Evolutionary conservation across 1,140 invertebrate genomes (phyloP).

Genomic region (Brachystomella parvula): DNA sequence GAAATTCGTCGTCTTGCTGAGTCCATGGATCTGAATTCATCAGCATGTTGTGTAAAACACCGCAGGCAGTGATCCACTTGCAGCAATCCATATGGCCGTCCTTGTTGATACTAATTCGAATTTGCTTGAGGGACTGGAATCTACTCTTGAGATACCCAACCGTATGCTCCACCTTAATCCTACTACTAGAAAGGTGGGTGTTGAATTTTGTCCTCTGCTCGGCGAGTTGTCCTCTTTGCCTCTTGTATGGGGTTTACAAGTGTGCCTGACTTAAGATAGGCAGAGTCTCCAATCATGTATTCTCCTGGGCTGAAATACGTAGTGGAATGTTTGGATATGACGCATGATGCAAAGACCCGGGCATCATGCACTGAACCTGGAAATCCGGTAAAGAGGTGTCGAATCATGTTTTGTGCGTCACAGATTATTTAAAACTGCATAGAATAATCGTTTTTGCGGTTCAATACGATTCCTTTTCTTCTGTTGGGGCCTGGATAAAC

Average conservation of each 20-base stretch:
- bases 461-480: slow-evolving; percentile 20
- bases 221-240: background rate
- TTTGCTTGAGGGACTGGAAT: background rate
- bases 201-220: slow-evolving; percentile 1
- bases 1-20: background rate
- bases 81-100: background rate
- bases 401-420: too few species aligned
- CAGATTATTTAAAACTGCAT: slow-evolving; percentile 24
- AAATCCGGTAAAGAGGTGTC: slow-evolving; percentile 14
- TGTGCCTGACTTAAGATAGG: slow-evolving; percentile 2
- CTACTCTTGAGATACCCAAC: background rate
- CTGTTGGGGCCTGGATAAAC: slow-evolving; percentile 1
- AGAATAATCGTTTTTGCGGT: slow-evolving; percentile 17
- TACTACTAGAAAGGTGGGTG: slow-evolving; percentile 2
- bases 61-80: background rate
- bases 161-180: slow-evolving; percentile 18
- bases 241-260: slow-evolving; percentile 10
- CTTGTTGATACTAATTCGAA: background rate
- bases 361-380: too few species aligned
- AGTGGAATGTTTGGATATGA: background rate
- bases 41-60: background rate
- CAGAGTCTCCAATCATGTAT: slow-evolving; percentile 20
- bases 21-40: slow-evolving; percentile 6
- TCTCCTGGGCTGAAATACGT: slow-evolving; percentile 14
- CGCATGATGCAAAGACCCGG: slow-evolving; percentile 4